These are phyloP conservation scores for Scrobipalpa costella DNA, from an alignment of 2,888 invertebrate species.

Conservation along the genomic window DNA sequence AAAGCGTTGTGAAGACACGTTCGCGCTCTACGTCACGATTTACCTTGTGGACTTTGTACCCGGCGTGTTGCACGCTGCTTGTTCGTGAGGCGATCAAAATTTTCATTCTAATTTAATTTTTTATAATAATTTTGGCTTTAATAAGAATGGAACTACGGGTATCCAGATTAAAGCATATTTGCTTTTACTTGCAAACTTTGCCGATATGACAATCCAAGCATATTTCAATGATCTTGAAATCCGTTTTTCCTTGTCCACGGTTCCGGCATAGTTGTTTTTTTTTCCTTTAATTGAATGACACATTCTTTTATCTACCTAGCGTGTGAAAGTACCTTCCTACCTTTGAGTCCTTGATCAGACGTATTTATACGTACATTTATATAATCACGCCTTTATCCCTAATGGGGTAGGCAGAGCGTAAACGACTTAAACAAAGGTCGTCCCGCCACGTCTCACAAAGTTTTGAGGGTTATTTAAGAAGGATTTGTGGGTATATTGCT, in stretches of 20 bases:
- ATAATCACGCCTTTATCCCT: too few relatives aligned
- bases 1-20: constrained; percentile 62
- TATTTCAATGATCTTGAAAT: constrained; percentile 8
- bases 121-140: not conserved
- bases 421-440: too few relatives aligned
- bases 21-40: constrained; percentile 51
- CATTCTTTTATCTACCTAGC: not conserved
- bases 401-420: too few relatives aligned
- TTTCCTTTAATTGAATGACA: not conserved
- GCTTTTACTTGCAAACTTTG: not conserved
- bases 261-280: not conserved
- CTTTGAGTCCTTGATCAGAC: too few relatives aligned
- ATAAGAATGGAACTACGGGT: not conserved
- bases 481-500: too few relatives aligned
- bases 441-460: too few relatives aligned
- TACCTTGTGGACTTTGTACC: constrained; percentile 79
- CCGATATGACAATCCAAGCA: not conserved
- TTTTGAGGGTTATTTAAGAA: too few relatives aligned
- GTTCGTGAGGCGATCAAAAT: constrained; percentile 46
- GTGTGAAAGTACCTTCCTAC: not conserved
- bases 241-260: not conserved
- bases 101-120: constrained; percentile 15
- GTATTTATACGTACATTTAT: too few relatives aligned
- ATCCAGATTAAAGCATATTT: not conserved
- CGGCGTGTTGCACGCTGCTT: constrained; percentile 58